Evolutionary conservation across 1,140 invertebrate species (phyloP), one percentile per base, ranked within the genome.

Genomic region (Drosophila kohkoa): DNA sequence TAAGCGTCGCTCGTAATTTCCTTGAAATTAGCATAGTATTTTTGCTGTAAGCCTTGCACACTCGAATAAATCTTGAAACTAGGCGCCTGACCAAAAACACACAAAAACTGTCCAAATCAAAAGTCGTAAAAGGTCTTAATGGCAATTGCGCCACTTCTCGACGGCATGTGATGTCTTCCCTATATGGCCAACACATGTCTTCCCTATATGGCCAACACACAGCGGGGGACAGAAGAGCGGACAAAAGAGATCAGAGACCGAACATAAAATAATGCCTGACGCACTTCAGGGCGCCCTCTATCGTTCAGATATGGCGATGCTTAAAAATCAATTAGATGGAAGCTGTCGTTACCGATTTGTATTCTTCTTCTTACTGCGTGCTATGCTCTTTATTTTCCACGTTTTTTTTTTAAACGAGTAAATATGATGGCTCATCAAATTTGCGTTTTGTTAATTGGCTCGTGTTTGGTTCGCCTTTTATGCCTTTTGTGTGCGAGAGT

Each of bases 21-120:
- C 79, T 87, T 83, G 65, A 74, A 80, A 87, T 87, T 89, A 83
- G 75, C 83, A 87, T 87, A 58, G 38, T 46, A 54, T 88, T 82
- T 82, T 62, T 62, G 82, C 76, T 65, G 43, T 60, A 63, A 35
- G 15, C 71, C 73, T 75, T 65, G 58, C 54, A n/a, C 38, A 38
- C 7, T 25, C 20, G 20, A 25, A 45, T 49, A 54, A 48, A 63
- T 77, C 38, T 51, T 1, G 28, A 58, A 63, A 63, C 49, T 86
- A 68, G 75, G 82, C 78, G 82, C 75, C 79, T 45, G 54, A 38
- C 70, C 78, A 81, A 81, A 81, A 75, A 20, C n/a, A 20, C n/a
- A 7, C 10, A 7, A 25, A 52, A 63, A 46, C 6, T 68, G 63
- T 46, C 38, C 70, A 74, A 49, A 60, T 55, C 32, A 38, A 32